Percentiles rank a stretch among this genome's conserved stretches.
Conservation (phyloP, 2,113 vertebrate genomes). For the Nanger granti region DNA sequence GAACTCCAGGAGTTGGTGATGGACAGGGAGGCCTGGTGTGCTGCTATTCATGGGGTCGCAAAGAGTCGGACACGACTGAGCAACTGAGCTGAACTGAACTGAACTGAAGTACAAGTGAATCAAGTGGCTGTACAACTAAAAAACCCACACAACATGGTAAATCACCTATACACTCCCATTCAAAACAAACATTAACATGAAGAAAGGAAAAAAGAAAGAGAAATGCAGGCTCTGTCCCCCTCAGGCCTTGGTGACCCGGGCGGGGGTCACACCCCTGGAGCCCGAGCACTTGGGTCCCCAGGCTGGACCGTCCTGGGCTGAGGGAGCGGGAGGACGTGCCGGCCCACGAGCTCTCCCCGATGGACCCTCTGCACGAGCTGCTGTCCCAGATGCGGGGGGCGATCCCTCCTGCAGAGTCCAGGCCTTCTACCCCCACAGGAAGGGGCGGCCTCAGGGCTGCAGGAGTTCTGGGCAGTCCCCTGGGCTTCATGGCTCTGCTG, state of each 20-base stretch:
- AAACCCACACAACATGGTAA: neutral
- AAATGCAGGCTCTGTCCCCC: neutral
- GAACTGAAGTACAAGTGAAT: neutral
- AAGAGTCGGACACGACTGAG: too few species aligned
- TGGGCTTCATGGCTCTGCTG: neutral
- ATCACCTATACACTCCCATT: neutral
- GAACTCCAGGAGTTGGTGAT: too few species aligned
- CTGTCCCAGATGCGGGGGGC: neutral
- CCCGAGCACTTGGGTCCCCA: neutral
- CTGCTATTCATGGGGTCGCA: too few species aligned
- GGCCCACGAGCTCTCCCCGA: neutral
- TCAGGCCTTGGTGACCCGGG: neutral
- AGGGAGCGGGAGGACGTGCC: accelerated
- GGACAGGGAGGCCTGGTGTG: too few species aligned
- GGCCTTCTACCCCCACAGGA: neutral
- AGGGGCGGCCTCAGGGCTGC: neutral
- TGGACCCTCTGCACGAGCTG: neutral
- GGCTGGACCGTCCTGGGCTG: neutral
- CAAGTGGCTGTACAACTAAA: neutral
- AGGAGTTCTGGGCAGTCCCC: neutral
- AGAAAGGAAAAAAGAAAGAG: neutral
- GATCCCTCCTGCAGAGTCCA: neutral
- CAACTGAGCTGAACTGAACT: too few species aligned
- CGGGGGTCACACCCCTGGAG: neutral
- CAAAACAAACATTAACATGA: neutral